Base-by-base conservation (phyloP, 2,113 vertebrate genomes). In the Carlito syrichta region DNA sequence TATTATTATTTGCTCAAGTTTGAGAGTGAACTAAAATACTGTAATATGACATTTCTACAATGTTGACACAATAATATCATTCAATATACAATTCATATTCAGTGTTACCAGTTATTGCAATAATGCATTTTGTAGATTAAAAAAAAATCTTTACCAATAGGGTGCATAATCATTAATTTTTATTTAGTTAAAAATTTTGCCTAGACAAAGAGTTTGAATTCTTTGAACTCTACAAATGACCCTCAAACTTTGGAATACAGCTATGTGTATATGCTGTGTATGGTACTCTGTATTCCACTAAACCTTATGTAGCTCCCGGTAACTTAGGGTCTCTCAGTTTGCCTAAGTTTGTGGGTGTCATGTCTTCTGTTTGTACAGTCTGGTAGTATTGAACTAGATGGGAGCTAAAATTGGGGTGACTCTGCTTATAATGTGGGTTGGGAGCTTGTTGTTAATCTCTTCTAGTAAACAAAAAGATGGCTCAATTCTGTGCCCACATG, bases 271-370 rank as follows among this genome's bases (percentile, higher is more conserved):
- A n/a, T 38, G 1, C 7, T 74, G 4, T 30, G 71, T 54, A 52
- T 63, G 19, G 13, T 43, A 0, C 4, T 68, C 1, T 86, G 2
- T 4, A 32, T 94, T 78, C 43, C 7, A 43, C 9, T 32, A 92
- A 58, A 58, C 3, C 35, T 50, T 3, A 2, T 38, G 40, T 6
- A 35, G 5, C 43, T 89, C 30, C 17, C n/a, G 48, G 8, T n/a
- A n/a, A 6, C 1, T 45, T 48, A 32, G 30, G 6, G 11, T 30
- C 1, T 81, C 6, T 23, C 13, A 30, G 2, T n/a, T n/a, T n/a
- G 22, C 8, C 12, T n/a, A 48, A 10, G 1, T 35, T 2, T 63
- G 3, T 4, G 22, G 5, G 23, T 11, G 0, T n/a, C 1, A 52
- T 94, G 17, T 83, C 38, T 68, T 92, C 5, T 89, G 5, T 63